Evolutionary conservation across 2,888 invertebrate genomes (phyloP).

Genomic region (Kryphioiulus occultus): DNA sequence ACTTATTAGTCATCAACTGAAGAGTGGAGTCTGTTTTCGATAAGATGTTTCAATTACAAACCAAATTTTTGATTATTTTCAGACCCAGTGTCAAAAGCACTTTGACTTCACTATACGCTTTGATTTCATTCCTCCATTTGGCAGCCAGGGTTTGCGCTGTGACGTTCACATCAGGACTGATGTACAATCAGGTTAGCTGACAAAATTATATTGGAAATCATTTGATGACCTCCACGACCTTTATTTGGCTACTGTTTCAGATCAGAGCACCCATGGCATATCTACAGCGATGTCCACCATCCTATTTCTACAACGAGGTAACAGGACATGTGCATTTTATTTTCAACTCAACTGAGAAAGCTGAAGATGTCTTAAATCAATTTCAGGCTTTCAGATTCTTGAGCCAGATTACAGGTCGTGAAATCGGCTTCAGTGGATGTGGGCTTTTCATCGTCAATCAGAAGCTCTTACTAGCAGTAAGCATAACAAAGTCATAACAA

Average conservation of each 20-base stretch:
- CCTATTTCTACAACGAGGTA: constrained; percentile 42
- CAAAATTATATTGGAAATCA: not conserved
- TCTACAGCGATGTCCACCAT: constrained; percentile 39
- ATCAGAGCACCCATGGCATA: not conserved
- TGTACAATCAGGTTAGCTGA: constrained; percentile 7
- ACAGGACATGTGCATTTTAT: not conserved
- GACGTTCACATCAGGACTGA: not conserved
- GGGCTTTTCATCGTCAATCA: constrained; percentile 39
- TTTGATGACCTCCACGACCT: not conserved
- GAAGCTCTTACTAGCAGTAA: constrained; percentile 39
- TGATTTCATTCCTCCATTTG: not conserved
- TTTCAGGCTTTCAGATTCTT: constrained; percentile 39
- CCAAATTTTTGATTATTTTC: not conserved
- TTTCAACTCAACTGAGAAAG: no score
- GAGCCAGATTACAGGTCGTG: constrained; percentile 8
- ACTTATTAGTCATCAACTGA: no score
- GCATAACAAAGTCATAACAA: not conserved
- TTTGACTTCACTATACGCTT: not conserved
- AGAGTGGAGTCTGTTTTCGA: no score
- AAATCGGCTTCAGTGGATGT: constrained; percentile 37
- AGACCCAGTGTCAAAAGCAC: not conserved
- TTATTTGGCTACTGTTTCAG: no score
- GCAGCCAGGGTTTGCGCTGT: constrained; percentile 10
- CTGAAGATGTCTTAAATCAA: not conserved
- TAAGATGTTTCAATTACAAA: no score